Conservation (phyloP, 1,140 invertebrate species). For the Eupristina koningsbergeri region DNA sequence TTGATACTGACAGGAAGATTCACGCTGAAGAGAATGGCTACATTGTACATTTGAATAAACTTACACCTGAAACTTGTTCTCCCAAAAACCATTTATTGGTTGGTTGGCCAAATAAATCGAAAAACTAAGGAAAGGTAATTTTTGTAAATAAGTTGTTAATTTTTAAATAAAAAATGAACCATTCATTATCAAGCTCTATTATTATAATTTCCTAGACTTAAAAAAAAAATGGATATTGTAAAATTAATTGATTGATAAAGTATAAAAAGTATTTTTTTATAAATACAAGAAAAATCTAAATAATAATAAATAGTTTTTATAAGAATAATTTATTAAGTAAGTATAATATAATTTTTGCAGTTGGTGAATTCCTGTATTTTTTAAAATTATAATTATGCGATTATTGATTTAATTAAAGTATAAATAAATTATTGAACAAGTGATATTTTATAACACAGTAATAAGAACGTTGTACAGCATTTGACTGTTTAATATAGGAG, state of each 20-base stretch:
- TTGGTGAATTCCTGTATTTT: conserved; percentile 37
- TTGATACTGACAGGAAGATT: conserved; percentile 88
- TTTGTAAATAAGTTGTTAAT: conserved; percentile 30
- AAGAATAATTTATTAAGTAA: conserved; percentile 48
- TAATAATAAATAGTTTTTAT: conserved; percentile 34
- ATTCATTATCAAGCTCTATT: too few relatives aligned
- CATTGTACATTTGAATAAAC: conserved; percentile 81
- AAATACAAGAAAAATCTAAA: conserved; percentile 35
- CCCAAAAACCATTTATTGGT: conserved; percentile 95
- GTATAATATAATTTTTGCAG: conserved; percentile 26
- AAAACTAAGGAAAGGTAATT: not conserved
- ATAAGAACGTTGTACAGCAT: conserved; percentile 38
- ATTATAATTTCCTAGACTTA: too few relatives aligned
- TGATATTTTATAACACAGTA: conserved; percentile 19
- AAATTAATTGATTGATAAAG: not conserved
- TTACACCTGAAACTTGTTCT: conserved; percentile 87
- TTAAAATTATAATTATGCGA: conserved; percentile 2
- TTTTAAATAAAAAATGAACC: not conserved
- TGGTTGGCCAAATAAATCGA: conserved; percentile 74
- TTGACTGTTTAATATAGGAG: conserved; percentile 49
- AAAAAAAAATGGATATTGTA: not conserved
- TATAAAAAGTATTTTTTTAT: not conserved
- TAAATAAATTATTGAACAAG: conserved; percentile 39
- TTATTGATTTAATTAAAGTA: conserved; percentile 23
- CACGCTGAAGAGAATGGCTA: conserved; percentile 85